Evolutionary conservation across 2,888 invertebrate species (phyloP).

Genomic region (Phanerotoma sp.): DNA sequence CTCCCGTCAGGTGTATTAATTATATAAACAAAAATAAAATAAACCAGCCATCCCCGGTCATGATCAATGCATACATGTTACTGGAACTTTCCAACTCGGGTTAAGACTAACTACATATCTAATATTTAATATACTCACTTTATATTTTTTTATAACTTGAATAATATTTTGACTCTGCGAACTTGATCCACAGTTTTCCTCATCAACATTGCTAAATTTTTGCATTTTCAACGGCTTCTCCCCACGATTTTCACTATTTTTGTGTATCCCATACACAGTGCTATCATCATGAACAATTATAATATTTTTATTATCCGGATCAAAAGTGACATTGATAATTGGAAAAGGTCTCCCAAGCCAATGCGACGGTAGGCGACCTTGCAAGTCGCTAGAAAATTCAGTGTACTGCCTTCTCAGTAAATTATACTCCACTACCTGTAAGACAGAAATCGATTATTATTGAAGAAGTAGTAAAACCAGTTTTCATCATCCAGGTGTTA

Average conservation of each 20-base stretch:
- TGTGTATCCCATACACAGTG: constrained; percentile 66
- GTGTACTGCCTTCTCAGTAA: constrained; percentile 66
- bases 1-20: no score
- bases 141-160: constrained; percentile 60
- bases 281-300: constrained; percentile 75
- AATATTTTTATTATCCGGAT: constrained; percentile 65
- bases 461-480: background rate
- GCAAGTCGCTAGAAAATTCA: constrained; percentile 63
- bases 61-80: no score
- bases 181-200: constrained; percentile 47
- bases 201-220: constrained; percentile 53
- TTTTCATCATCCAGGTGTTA: constrained; percentile 6
- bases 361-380: constrained; percentile 60
- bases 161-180: constrained; percentile 51
- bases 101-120: no score
- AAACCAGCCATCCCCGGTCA: no score
- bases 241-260: constrained; percentile 56
- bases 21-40: no score
- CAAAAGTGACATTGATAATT: constrained; percentile 65
- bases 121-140: constrained; percentile 52
- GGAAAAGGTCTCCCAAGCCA: constrained; percentile 65
- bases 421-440: constrained; percentile 75
- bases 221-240: constrained; percentile 53
- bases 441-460: constrained; percentile 2
- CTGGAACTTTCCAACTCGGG: no score